Conservation (phyloP, 2,888 invertebrate genomes). For the Parnassius apollo region DNA sequence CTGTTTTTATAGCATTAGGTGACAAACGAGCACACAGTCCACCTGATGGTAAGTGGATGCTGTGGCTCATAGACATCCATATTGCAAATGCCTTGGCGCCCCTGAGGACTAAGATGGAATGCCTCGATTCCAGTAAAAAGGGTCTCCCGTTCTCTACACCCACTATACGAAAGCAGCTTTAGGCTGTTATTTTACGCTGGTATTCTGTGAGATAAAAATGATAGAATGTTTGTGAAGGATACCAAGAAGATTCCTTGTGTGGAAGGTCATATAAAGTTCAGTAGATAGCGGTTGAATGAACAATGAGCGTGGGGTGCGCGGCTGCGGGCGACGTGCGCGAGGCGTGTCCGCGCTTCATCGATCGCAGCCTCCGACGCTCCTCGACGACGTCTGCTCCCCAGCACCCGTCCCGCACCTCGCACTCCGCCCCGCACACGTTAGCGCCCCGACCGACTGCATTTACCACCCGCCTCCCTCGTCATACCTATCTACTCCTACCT, state of each 20-base stretch:
- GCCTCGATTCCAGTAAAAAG: no score
- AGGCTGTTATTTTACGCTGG: no score
- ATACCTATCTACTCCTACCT: slow-evolving; percentile 58
- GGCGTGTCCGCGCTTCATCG: slow-evolving; percentile 81
- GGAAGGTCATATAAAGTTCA: slow-evolving; percentile 12
- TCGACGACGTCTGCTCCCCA: slow-evolving; percentile 72
- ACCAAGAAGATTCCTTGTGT: neutral
- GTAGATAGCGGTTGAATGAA: slow-evolving; percentile 57
- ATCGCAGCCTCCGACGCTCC: slow-evolving; percentile 79
- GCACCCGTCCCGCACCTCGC: slow-evolving; percentile 43
- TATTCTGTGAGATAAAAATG: no score
- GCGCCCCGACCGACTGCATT: slow-evolving; percentile 79
- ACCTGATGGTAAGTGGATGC: no score
- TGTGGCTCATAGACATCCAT: no score
- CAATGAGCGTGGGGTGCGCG: slow-evolving; percentile 58
- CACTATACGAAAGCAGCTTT: no score
- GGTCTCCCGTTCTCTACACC: no score
- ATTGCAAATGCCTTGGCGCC: no score
- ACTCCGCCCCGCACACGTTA: slow-evolving; percentile 66
- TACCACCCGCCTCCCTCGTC: slow-evolving; percentile 69
- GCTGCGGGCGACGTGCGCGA: slow-evolving; percentile 55
- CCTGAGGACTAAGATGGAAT: no score
- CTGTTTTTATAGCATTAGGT: no score
- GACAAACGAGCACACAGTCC: no score
- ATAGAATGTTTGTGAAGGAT: neutral